Percentiles rank a stretch among this genome's conserved stretches.
Evolutionary conservation across 2,797 vertebrate species (phyloP).

Genomic region (Microctenopoma stevenorrisi): DNA sequence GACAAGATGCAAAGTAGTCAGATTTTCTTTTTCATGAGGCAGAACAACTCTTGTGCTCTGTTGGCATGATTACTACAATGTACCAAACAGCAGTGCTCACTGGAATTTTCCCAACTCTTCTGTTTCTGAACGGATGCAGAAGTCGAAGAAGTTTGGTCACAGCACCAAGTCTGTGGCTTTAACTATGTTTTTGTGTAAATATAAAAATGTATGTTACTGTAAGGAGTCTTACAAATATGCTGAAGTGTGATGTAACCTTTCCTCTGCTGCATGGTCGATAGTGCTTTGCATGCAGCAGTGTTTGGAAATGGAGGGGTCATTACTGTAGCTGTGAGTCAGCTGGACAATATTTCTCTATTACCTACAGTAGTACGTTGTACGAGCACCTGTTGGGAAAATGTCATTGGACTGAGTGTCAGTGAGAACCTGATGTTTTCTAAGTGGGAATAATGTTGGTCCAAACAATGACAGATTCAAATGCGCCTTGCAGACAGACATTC

Average conservation of each 20-base stretch:
- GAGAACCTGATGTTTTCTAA: not conserved
- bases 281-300: not conserved
- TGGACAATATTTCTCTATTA: not conserved
- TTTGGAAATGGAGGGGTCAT: conserved; percentile 26
- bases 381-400: not conserved
- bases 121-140: too few relatives aligned
- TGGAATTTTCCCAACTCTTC: too few relatives aligned
- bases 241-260: not conserved
- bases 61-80: too few relatives aligned
- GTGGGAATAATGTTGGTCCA: not conserved
- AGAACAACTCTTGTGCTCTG: too few relatives aligned
- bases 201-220: not conserved
- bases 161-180: not conserved
- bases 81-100: too few relatives aligned
- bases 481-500: not conserved
- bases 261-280: not conserved
- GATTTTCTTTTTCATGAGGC: too few relatives aligned
- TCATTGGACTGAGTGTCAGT: conserved; percentile 1
- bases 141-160: not conserved
- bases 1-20: too few relatives aligned
- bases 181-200: not conserved
- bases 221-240: not conserved
- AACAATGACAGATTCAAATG: conserved; percentile 10
- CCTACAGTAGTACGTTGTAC: not conserved
- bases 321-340: not conserved